Percentiles rank a stretch among this genome's conserved stretches.
phyloP scores from a whole-genome alignment of 2,888 invertebrate genomes.

The Pheosia tremula region DNA sequence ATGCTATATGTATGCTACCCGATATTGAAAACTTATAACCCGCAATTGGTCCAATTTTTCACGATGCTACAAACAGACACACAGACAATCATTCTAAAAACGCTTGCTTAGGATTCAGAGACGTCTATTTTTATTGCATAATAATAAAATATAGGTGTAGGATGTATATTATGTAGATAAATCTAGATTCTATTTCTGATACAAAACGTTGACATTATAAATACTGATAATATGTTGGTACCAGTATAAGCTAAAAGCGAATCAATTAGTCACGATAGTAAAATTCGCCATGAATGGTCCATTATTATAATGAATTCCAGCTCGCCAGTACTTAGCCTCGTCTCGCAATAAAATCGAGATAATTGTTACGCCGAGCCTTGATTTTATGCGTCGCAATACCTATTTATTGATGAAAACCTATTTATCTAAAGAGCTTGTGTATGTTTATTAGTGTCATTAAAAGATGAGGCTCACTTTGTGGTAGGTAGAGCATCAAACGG shows the following conservation, averaged over 20 bases:
- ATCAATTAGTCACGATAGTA: conserved; percentile 32
- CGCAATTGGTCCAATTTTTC: too few relatives aligned
- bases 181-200: too few relatives aligned
- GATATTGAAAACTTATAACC: too few relatives aligned
- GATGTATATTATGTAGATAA: too few relatives aligned
- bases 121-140: too few relatives aligned
- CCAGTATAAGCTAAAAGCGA: conserved; percentile 26
- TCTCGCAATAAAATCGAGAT: conserved; percentile 23
- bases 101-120: too few relatives aligned
- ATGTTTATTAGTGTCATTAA: background rate
- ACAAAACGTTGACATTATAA: background rate
- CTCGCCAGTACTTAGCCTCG: conserved; percentile 21
- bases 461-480: too few relatives aligned
- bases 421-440: background rate
- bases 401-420: conserved; percentile 2
- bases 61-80: too few relatives aligned
- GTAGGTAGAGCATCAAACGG: too few relatives aligned
- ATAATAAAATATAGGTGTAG: too few relatives aligned
- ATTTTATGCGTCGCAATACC: conserved; percentile 9
- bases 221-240: conserved; percentile 18
- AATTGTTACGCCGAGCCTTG: conserved; percentile 24
- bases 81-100: too few relatives aligned
- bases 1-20: too few relatives aligned
- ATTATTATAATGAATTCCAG: conserved; percentile 33
- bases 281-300: conserved; percentile 25